Evolutionary conservation across 2,113 vertebrate species (phyloP).

Genomic region (Perca fluviatilis): DNA sequence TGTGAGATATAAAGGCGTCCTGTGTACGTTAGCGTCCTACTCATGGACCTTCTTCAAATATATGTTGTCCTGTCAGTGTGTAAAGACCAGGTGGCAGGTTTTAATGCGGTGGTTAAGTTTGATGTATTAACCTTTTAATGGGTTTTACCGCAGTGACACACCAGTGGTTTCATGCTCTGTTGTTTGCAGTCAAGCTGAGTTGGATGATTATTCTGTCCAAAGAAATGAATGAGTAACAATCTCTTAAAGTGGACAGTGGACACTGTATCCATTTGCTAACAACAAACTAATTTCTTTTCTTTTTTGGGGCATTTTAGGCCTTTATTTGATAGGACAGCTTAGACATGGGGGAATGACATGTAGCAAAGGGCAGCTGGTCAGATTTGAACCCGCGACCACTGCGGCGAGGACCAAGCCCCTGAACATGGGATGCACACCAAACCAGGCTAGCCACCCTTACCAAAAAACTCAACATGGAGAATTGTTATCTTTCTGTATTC

Average conservation of each 20-base stretch:
- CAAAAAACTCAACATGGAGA: neutral
- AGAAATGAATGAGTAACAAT: neutral
- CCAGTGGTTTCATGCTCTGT: neutral
- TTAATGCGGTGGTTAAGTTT: constrained; percentile 32
- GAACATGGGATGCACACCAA: too few species aligned
- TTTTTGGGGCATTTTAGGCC: too few species aligned
- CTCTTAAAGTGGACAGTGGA: neutral
- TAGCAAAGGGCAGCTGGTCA: too few species aligned
- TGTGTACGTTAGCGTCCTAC: too few species aligned
- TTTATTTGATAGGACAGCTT: too few species aligned
- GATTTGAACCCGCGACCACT: too few species aligned
- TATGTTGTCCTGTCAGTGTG: neutral
- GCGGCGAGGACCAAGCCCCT: too few species aligned
- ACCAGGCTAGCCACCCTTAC: neutral
- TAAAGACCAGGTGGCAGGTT: constrained; percentile 6
- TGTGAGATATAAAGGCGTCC: neutral
- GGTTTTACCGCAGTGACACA: constrained; percentile 43
- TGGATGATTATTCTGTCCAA: neutral
- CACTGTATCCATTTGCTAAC: neutral
- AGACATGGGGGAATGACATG: too few species aligned
- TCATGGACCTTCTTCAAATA: too few species aligned
- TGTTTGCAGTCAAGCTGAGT: neutral
- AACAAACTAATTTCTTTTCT: neutral
- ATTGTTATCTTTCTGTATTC: neutral
- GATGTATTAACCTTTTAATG: constrained; percentile 4